phyloP scores from a whole-genome alignment of 2,113 vertebrate species.

The Thinocorus orbignyianus region DNA sequence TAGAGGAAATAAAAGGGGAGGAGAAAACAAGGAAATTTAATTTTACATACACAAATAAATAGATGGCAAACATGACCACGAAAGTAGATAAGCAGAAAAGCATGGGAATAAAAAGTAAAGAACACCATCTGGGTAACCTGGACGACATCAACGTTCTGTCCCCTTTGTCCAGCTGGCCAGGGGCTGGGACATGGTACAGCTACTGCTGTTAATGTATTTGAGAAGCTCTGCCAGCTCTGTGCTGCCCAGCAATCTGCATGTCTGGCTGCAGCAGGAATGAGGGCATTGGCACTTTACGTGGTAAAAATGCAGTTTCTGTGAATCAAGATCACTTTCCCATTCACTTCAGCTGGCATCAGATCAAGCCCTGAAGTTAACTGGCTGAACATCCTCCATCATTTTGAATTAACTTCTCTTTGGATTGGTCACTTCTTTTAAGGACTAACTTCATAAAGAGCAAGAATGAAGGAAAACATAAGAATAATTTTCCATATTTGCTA shows the following conservation, averaged over 20 bases:
- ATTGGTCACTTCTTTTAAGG: slow-evolving; percentile 5
- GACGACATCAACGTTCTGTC: background rate
- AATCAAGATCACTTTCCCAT: background rate
- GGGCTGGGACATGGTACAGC: background rate
- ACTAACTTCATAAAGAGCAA: background rate
- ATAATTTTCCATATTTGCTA: background rate
- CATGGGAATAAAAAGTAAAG: slow-evolving; percentile 2
- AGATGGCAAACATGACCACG: background rate
- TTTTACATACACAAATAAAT: background rate
- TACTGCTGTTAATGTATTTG: background rate
- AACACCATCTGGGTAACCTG: slow-evolving; percentile 8
- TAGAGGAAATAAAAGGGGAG: background rate
- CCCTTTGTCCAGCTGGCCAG: background rate
- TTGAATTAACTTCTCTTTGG: background rate
- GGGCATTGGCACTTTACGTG: background rate
- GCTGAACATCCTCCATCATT: background rate
- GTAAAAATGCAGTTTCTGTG: background rate
- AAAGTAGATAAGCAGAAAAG: background rate
- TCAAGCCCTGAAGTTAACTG: slow-evolving; percentile 11
- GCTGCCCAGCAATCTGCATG: background rate
- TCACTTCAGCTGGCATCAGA: background rate
- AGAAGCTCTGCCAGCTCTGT: background rate
- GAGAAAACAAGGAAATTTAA: slow-evolving; percentile 3
- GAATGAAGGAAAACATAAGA: background rate
- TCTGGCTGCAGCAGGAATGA: background rate